These are phyloP conservation scores for Drosophila persimilis DNA, from an alignment of 1,140 invertebrate genomes.

Conservation along the genomic window DNA sequence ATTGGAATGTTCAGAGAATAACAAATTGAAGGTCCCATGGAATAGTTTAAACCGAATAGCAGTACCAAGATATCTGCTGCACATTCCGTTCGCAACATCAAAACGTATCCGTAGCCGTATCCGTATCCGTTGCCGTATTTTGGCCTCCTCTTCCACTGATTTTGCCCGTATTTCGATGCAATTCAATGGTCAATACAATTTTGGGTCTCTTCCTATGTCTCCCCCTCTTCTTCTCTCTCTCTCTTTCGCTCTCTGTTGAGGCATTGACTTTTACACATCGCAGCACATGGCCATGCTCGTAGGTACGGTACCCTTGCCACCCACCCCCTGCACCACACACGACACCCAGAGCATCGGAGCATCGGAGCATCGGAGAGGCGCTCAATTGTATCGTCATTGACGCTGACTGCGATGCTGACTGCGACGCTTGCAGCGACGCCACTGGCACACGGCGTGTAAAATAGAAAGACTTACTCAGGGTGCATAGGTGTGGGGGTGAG, in stretches of 20 bases:
- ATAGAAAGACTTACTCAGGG: slow-evolving; percentile 36
- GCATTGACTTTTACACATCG: slow-evolving; percentile 79
- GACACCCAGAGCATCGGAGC: slow-evolving; percentile 40
- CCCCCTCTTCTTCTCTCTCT: slow-evolving; percentile 12
- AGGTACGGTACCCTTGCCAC: slow-evolving; percentile 15
- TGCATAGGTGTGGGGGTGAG: too few species aligned
- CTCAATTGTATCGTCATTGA: slow-evolving; percentile 57
- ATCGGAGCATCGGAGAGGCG: slow-evolving; percentile 21
- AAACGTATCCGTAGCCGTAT: too few species aligned
- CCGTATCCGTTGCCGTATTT: too few species aligned
- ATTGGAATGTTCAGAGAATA: too few species aligned
- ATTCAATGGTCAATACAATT: slow-evolving; percentile 61
- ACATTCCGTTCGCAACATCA: too few species aligned
- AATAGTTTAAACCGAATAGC: too few species aligned
- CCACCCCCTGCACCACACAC: slow-evolving; percentile 3
- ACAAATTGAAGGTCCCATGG: too few species aligned
- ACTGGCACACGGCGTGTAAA: slow-evolving; percentile 52
- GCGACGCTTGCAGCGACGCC: slow-evolving; percentile 1
- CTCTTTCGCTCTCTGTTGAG: slow-evolving; percentile 27
- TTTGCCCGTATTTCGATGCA: slow-evolving; percentile 42
- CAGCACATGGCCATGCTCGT: slow-evolving; percentile 65
- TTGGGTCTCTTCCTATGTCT: slow-evolving; percentile 34
- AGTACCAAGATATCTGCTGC: too few species aligned
- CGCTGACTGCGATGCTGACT: slow-evolving; percentile 5
- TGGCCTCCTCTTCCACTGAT: background rate